Conservation (phyloP, 2,113 vertebrate species). For the Tragelaphus imberbis region DNA sequence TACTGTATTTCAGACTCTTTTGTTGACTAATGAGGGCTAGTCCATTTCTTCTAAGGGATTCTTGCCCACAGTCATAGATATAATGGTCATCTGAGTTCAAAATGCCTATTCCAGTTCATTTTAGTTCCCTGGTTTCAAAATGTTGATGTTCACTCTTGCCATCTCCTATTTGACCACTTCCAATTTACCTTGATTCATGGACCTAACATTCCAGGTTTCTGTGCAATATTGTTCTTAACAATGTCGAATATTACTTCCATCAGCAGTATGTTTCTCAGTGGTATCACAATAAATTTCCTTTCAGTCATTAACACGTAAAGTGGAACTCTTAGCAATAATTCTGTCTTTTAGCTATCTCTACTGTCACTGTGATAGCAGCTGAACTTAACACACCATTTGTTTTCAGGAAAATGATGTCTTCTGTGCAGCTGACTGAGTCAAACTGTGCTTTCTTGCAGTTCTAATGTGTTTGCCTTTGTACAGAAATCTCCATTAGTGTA, state of each 20-base stretch:
- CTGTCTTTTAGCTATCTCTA: constrained; percentile 27
- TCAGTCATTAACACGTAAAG: neutral
- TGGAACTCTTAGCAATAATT: constrained; percentile 24
- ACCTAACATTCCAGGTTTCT: neutral
- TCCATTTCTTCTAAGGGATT: neutral
- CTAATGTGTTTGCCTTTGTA: constrained; percentile 6
- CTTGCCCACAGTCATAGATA: neutral
- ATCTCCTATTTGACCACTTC: neutral
- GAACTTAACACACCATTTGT: constrained; percentile 55
- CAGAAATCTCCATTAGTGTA: neutral
- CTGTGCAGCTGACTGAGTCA: neutral
- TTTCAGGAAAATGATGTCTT: constrained; percentile 48
- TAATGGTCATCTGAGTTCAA: neutral
- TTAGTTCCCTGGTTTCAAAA: neutral
- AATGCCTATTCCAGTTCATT: neutral
- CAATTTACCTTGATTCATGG: neutral
- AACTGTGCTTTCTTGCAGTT: neutral
- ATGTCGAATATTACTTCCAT: neutral
- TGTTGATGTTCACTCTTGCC: neutral
- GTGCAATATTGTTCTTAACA: neutral
- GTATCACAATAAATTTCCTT: constrained; percentile 1
- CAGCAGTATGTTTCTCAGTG: neutral
- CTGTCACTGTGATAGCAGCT: constrained; percentile 26
- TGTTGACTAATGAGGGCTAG: neutral
- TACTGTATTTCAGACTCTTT: neutral